Evolutionary conservation across 2,888 invertebrate species (phyloP).

Genomic region (Thera britannica): DNA sequence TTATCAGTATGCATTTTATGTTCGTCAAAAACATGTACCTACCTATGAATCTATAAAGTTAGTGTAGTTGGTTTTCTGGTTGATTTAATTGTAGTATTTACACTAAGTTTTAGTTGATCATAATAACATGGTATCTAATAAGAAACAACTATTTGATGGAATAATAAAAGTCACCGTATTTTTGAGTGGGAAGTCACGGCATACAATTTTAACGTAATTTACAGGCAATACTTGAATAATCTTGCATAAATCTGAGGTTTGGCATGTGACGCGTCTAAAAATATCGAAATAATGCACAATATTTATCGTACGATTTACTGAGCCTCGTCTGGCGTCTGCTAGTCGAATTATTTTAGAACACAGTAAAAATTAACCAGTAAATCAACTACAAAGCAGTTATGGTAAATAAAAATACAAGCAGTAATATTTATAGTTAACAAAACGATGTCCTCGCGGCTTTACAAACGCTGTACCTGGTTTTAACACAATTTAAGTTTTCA

Average conservation of each 20-base stretch:
- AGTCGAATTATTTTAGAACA: conserved; percentile 1
- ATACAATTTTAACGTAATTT: no score
- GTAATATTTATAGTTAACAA: conserved; percentile 35
- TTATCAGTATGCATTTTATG: conserved; percentile 68
- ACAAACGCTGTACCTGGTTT: conserved; percentile 81
- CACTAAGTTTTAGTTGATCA: no score
- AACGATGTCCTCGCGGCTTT: conserved; percentile 29
- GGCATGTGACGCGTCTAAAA: not conserved
- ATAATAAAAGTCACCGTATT: no score
- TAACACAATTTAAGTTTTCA: conserved; percentile 76
- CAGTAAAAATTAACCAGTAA: conserved; percentile 15
- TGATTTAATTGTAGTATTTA: not conserved
- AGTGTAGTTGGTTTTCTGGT: not conserved
- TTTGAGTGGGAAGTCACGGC: no score
- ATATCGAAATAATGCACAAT: not conserved
- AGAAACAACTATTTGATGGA: no score
- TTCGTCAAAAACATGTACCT: conserved; percentile 48
- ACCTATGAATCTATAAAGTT: not conserved
- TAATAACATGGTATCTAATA: no score
- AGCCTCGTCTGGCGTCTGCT: not conserved
- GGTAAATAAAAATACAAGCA: conserved; percentile 12
- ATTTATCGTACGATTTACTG: conserved; percentile 1
- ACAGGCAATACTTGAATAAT: not conserved
- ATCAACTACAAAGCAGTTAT: conserved; percentile 26
- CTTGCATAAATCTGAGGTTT: not conserved